Evolutionary conservation across 2,113 vertebrate species (phyloP).

Genomic region (Oxyruncus cristatus): DNA sequence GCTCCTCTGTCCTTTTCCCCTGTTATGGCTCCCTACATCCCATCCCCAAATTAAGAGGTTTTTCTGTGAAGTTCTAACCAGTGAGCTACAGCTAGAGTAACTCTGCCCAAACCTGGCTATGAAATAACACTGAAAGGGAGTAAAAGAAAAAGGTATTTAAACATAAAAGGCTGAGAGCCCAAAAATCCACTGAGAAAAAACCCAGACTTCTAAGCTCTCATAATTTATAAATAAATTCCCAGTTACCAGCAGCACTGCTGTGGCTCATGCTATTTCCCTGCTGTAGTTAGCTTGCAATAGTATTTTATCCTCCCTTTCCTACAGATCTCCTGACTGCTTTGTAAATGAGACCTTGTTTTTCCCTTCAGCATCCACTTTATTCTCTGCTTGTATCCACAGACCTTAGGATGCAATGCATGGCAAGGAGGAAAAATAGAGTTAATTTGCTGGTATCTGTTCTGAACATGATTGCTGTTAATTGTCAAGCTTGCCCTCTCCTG

Average conservation of each 20-base stretch:
- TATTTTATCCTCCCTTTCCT: neutral
- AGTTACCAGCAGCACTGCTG: neutral
- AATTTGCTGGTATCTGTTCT: slow-evolving; percentile 52
- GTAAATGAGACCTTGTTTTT: slow-evolving; percentile 25
- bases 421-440: neutral
- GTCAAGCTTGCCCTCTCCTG: neutral
- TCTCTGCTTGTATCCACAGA: neutral
- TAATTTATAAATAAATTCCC: neutral
- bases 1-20: neutral
- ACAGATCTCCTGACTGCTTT: neutral
- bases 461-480: slow-evolving; percentile 37
- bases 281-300: neutral
- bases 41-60: neutral
- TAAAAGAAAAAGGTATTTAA: neutral
- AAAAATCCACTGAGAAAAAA: neutral
- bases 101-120: neutral
- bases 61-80: neutral
- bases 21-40: neutral
- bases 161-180: neutral
- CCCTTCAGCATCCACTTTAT: neutral
- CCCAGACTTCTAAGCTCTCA: neutral
- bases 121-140: neutral
- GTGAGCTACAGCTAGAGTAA: neutral
- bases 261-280: neutral
- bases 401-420: neutral